Conservation (phyloP, 2,797 vertebrate species). For the Artibeus lituratus region DNA sequence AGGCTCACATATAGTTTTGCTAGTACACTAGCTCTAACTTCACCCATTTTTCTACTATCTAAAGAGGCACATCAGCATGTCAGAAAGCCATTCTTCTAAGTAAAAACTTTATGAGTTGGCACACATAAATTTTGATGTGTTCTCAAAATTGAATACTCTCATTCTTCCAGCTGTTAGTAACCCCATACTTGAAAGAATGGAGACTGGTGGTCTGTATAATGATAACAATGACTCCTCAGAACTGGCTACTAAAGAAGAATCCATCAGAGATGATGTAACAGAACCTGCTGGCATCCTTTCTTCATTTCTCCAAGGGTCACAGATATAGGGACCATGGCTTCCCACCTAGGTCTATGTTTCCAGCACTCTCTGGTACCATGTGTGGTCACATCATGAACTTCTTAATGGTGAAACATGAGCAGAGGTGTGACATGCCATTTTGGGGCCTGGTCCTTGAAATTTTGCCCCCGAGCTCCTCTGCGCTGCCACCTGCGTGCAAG, state of each 20-base stretch:
- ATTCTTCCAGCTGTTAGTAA: not conserved
- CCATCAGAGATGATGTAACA: not conserved
- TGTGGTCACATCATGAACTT: not conserved
- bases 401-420: not conserved
- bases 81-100: not conserved
- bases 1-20: not conserved
- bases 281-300: not conserved
- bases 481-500: accelerated
- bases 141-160: not conserved
- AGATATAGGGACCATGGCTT: not conserved
- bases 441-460: not conserved
- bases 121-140: not conserved
- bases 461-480: not conserved
- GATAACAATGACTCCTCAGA: not conserved
- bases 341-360: not conserved
- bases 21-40: not conserved
- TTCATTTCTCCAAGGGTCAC: not conserved
- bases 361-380: not conserved
- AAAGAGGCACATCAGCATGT: not conserved
- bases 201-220: not conserved
- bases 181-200: not conserved
- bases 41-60: not conserved
- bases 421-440: not conserved
- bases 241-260: not conserved
- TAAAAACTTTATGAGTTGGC: not conserved